These are phyloP conservation scores for Oscheius onirici DNA, from an alignment of 2,888 invertebrate genomes.

Conservation along the genomic window DNA sequence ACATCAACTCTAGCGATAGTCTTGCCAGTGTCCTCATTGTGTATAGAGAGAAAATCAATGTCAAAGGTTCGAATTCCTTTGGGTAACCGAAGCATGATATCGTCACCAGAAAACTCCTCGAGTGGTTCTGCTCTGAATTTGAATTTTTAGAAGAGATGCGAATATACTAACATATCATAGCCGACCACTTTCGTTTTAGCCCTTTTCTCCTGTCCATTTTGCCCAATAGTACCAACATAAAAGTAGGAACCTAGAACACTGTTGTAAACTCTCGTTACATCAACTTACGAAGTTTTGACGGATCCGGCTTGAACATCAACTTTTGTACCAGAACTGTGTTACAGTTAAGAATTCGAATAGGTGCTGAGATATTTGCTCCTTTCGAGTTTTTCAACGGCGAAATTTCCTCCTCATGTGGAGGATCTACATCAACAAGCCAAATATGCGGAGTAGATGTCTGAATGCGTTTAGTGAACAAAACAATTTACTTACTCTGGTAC, in stretches of 20 bases:
- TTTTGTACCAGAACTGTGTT: conserved; percentile 48
- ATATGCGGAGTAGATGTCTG: conserved; percentile 27
- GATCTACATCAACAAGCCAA: conserved; percentile 27
- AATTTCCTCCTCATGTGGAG: conserved; percentile 29
- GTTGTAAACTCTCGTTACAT: not conserved
- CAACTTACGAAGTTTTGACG: conserved; percentile 3
- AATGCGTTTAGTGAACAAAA: not conserved
- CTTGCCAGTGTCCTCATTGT: conserved; percentile 29
- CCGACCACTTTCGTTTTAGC: conserved; percentile 9
- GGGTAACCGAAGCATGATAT: conserved; percentile 48
- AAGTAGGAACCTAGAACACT: conserved; percentile 16
- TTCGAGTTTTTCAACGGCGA: not conserved
- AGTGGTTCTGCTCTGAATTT: conserved; percentile 51
- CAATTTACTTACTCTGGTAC: conserved; percentile 29
- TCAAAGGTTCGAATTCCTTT: conserved; percentile 52
- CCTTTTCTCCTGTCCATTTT: not conserved
- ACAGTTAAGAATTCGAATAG: conserved; percentile 45
- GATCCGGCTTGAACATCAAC: conserved; percentile 3
- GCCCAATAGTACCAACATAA: conserved; percentile 21
- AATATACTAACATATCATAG: conserved; percentile 18
- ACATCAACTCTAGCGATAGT: conserved; percentile 36
- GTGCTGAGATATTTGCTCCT: not conserved
- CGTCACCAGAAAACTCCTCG: conserved; percentile 36
- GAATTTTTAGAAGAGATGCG: not conserved
- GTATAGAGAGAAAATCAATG: conserved; percentile 46